These are phyloP conservation scores for Sebastes itinus DNA, from an alignment of 2,797 vertebrate species.

Conservation along the genomic window DNA sequence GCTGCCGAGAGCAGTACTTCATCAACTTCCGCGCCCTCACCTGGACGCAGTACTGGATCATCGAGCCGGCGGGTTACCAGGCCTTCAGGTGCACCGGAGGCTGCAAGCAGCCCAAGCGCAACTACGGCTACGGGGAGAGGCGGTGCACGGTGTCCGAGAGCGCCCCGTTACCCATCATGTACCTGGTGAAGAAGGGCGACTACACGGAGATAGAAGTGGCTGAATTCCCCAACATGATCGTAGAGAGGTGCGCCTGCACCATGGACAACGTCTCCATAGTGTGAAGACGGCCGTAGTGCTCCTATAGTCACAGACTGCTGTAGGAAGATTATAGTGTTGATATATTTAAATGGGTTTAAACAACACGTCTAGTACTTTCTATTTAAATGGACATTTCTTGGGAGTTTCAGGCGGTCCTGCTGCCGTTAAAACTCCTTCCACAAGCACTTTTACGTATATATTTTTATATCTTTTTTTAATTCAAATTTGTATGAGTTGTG, in stretches of 20 bases:
- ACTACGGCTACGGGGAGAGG: conserved; percentile 81
- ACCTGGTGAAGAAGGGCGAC: conserved; percentile 90
- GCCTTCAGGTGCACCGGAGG: conserved; percentile 83
- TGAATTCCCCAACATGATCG: conserved; percentile 91
- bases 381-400: conserved; percentile 63
- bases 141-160: conserved; percentile 83
- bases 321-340: background rate
- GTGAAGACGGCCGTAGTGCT: conserved; percentile 60
- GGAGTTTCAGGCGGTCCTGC: conserved; percentile 36
- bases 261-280: conserved; percentile 84
- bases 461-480: conserved; percentile 56
- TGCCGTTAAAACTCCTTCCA: conserved; percentile 25
- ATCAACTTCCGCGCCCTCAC: conserved; percentile 87
- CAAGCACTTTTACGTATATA: conserved; percentile 81
- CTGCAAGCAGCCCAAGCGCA: conserved; percentile 79
- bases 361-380: conserved; percentile 75
- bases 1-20: conserved; percentile 88
- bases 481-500: conserved; percentile 48
- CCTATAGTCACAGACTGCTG: background rate
- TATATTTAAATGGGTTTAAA: conserved; percentile 62
- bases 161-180: conserved; percentile 90
- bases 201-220: conserved; percentile 92
- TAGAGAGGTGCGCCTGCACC: conserved; percentile 87
- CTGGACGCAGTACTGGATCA: conserved; percentile 90
- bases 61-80: conserved; percentile 88